These are phyloP conservation scores for Mongoloraphidia duomilia DNA, from an alignment of 2,888 invertebrate genomes.

Conservation along the genomic window DNA sequence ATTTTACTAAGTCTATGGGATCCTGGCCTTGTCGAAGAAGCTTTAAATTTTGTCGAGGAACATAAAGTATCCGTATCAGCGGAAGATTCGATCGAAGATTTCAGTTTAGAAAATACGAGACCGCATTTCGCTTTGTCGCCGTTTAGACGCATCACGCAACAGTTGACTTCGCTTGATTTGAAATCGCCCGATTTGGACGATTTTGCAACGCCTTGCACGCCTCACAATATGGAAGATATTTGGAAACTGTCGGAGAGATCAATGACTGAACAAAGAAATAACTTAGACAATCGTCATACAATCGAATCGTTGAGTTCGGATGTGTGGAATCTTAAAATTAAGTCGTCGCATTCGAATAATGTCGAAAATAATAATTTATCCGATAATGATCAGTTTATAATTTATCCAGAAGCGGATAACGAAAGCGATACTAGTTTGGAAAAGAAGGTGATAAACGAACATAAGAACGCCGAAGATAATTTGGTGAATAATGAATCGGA, in stretches of 20 bases:
- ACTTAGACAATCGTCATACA: neutral
- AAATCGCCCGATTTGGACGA: conserved; percentile 60
- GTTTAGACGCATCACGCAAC: conserved; percentile 63
- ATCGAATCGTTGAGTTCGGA: conserved; percentile 1
- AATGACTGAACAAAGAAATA: conserved; percentile 6
- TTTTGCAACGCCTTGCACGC: conserved; percentile 52
- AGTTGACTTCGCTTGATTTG: conserved; percentile 53
- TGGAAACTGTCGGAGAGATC: conserved; percentile 35
- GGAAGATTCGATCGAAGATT: conserved; percentile 26
- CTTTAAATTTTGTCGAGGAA: conserved; percentile 67
- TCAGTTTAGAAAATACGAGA: conserved; percentile 21
- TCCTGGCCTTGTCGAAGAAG: conserved; percentile 71
- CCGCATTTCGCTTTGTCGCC: conserved; percentile 40
- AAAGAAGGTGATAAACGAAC: conserved; percentile 15
- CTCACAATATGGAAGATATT: conserved; percentile 43
- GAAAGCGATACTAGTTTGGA: conserved; percentile 1
- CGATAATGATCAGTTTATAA: conserved; percentile 33
- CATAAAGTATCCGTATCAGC: conserved; percentile 39
- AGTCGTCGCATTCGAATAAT: conserved; percentile 12
- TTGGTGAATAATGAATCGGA: conserved; percentile 18
- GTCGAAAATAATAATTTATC: conserved; percentile 8
- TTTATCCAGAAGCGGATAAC: conserved; percentile 41
- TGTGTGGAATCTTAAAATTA: conserved; percentile 14
- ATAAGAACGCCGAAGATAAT: conserved; percentile 16
- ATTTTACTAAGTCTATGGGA: conserved; percentile 75